phyloP scores from a whole-genome alignment of 2,888 invertebrate genomes.

The Lamproptera curius region DNA sequence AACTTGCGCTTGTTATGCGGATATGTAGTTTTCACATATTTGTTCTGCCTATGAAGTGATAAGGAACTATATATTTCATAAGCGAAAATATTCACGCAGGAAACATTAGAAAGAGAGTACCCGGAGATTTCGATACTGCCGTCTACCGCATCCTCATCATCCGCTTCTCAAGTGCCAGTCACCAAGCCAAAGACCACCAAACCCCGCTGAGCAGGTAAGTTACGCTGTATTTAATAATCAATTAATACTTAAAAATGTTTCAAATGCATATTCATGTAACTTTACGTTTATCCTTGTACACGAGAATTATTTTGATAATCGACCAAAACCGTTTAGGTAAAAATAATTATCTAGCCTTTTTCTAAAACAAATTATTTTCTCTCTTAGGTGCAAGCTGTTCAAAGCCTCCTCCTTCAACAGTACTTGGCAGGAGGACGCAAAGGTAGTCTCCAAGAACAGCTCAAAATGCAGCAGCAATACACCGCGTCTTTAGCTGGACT shows the following conservation, averaged over 20 bases:
- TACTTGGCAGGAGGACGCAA: conserved; percentile 67
- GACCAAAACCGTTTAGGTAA: neutral
- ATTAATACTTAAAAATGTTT: no score
- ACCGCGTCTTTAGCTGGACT: conserved; percentile 66
- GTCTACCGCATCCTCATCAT: conserved; percentile 68
- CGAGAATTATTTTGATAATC: neutral
- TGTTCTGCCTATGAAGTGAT: no score
- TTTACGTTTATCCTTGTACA: neutral
- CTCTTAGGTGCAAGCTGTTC: conserved; percentile 67
- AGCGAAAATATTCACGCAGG: conserved; percentile 45
- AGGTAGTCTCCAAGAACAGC: conserved; percentile 64
- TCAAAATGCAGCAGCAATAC: conserved; percentile 72
- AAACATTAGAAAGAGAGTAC: conserved; percentile 73
- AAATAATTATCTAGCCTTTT: no score
- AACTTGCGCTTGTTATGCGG: no score
- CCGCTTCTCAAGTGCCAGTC: conserved; percentile 61
- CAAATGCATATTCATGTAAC: neutral
- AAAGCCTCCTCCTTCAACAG: conserved; percentile 69
- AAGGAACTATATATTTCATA: no score
- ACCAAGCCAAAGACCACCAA: conserved; percentile 62
- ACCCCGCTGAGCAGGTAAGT: conserved; percentile 69
- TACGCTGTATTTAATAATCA: no score
- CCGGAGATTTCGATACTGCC: conserved; percentile 74
- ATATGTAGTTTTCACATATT: no score
- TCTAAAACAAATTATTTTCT: no score